Evolutionary conservation across 2,797 vertebrate genomes (phyloP), one percentile per base, ranked within the genome.

Genomic region (Halcyon badia): DNA sequence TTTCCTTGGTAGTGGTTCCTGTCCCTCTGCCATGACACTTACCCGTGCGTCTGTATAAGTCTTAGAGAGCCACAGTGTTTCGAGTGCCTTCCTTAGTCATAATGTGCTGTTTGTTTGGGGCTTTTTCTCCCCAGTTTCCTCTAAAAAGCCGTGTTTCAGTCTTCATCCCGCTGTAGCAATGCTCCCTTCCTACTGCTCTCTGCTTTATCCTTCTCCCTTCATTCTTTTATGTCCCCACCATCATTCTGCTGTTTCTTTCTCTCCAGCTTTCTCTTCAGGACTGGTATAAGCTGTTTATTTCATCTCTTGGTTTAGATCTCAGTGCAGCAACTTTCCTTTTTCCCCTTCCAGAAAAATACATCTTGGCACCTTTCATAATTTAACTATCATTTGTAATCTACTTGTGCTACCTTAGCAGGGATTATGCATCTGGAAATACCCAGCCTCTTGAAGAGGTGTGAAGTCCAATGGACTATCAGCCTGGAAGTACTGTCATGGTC

Each of bases 181-280:
- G 37, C 11, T 68, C 35, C 18, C n/a, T 64, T 66, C 28, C 21
- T 68, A 48, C 3, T 0, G 1, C 1, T 1, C 6, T 56, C 73
- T 79, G 39, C 42, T 25, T 83, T 82, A 66, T 61, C 11, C 7
- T 88, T 76, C 28, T 83, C n/a, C 19, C 20, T 10, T 66, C 2
- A 0, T 54, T 56, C 11, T 31, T 65, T 28, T 58, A 26, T 77
- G 86, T 77, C 24, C 4, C 22, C 37, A 71, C 0, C 8, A 46
- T 46, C 7, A 46, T 71, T 92, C 39, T 56, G 8, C 28, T 42
- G 11, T 66, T 91, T 81, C 46, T 61, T 92, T 87, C 10, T 73
- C 14, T 87, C 39, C 44, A 44, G 11, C n/a, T 87, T 83, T 44
- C 10, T 79, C 46, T 37, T 86, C 30, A 56, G 33, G 35, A 44